These are phyloP conservation scores for Harpalus rufipes DNA, from an alignment of 2,888 invertebrate species.

Conservation along the genomic window DNA sequence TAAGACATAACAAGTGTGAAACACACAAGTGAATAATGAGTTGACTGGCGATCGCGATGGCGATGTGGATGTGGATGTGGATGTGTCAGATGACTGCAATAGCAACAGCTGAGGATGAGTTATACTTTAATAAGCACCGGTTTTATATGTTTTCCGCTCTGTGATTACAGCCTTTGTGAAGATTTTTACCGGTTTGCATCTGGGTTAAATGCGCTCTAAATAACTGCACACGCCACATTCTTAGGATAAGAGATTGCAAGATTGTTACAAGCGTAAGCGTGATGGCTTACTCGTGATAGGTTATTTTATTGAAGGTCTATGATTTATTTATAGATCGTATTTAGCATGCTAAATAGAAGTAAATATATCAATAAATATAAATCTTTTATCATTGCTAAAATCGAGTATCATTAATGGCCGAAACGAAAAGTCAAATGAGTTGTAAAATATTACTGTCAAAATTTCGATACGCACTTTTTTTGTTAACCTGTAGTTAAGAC, in stretches of 20 bases:
- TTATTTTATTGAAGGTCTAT: background rate
- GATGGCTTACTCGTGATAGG: background rate
- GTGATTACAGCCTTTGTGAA: slow-evolving; percentile 44
- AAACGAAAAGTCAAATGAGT: no score
- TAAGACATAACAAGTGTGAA: slow-evolving; percentile 50
- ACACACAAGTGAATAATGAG: slow-evolving; percentile 48
- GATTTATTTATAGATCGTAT: background rate
- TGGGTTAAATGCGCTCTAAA: slow-evolving; percentile 44
- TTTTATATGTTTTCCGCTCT: slow-evolving; percentile 52
- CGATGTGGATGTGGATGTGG: background rate
- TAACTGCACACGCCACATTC: slow-evolving; percentile 30
- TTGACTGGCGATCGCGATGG: background rate
- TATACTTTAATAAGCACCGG: slow-evolving; percentile 50
- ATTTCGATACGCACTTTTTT: no score
- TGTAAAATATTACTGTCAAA: no score
- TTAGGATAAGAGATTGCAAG: background rate
- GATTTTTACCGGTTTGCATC: slow-evolving; percentile 43
- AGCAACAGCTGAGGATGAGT: slow-evolving; percentile 11
- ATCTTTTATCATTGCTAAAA: background rate
- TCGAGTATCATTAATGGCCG: no score
- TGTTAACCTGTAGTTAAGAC: no score
- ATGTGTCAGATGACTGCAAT: slow-evolving; percentile 20
- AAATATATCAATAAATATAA: background rate
- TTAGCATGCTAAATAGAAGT: background rate
- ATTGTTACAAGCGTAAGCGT: background rate